Conservation (phyloP, 2,797 vertebrate genomes). For the Echeneis naucrates region DNA sequence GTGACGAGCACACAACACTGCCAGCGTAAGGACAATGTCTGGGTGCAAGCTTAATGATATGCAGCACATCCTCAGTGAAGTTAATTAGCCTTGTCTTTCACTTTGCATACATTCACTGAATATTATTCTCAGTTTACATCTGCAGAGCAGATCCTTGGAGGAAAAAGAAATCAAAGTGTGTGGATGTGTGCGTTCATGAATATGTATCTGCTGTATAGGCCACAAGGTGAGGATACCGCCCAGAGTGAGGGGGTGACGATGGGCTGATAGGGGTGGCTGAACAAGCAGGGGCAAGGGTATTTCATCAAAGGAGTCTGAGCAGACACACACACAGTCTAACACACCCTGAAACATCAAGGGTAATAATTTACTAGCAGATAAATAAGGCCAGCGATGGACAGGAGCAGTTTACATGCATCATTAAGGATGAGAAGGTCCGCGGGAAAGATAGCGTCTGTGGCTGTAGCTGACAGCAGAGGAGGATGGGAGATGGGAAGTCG, state of each 20-base stretch:
- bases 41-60: conserved; percentile 37
- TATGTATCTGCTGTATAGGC: conserved; percentile 47
- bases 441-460: conserved; percentile 65
- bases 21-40: conserved; percentile 40
- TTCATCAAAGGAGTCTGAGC: conserved; percentile 66
- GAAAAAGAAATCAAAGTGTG: background rate
- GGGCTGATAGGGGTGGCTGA: conserved; percentile 62
- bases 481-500: conserved; percentile 26
- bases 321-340: conserved; percentile 27
- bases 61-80: conserved; percentile 35
- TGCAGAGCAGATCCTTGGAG: background rate
- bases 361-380: conserved; percentile 78
- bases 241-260: conserved; percentile 57
- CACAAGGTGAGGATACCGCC: conserved; percentile 63
- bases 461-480: conserved; percentile 59
- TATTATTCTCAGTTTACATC: too few species aligned
- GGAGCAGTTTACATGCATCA: conserved; percentile 82
- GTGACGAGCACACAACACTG: conserved; percentile 24
- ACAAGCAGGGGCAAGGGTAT: conserved; percentile 48
- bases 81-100: conserved; percentile 45
- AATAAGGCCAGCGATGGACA: conserved; percentile 77
- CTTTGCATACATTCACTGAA: background rate
- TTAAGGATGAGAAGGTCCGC: conserved; percentile 81
- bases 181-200: conserved; percentile 42
- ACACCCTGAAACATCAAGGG: conserved; percentile 61